Base-by-base conservation (phyloP, 2,888 invertebrate species). In the Caenorhabditis drosophilae region DNA sequence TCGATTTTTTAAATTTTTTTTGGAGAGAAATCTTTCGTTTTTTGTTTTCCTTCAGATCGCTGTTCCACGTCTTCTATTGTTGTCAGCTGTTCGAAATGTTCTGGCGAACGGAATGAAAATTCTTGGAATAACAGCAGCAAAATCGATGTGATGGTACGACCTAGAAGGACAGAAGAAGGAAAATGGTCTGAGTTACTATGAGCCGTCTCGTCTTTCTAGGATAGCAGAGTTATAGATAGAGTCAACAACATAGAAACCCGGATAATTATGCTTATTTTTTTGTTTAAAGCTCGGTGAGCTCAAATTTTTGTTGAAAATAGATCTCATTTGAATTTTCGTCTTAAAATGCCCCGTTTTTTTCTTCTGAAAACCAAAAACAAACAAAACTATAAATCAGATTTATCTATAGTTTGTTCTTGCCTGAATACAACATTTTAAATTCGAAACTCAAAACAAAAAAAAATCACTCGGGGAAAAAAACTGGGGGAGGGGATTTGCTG, bases 31-130 rank as follows among this genome's bases (percentile, higher is more conserved):
- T 36, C 11, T n/a, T n/a, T n/a, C n/a, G n/a, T n/a, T n/a, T n/a
- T n/a, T 44, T 25, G 4, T 26, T 27, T 56, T 51, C 20, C 34
- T 60, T 42, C 47, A 66, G 55, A 27, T 70, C 2, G 80, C 81
- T 1, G 50, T 71, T n/a, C 75, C 76, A 4, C 73, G 81, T 23
- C 64, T 81, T 23, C 58, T 81, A 9, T 56, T 81, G 7, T 70
- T 81, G 35, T 62, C 70, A 4, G 70, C 79, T 4, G 70, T 76
- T 4, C 73, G 75, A 9, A 63, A 68, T n/a, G 77, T 80, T 2
- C 62, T 81, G 18, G 63, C 67, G 27, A 74, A 81, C 34, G 77
- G 78, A n/a, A 74, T 81, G 62, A 46, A 25, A 2, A 44, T 81
- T 31, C 57, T 81, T 9, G 81, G 81, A 15, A 63, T 81, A 34